Evolutionary conservation across 2,113 vertebrate genomes (phyloP), one percentile per base, ranked within the genome.

Genomic region (Synchiropus splendidus): DNA sequence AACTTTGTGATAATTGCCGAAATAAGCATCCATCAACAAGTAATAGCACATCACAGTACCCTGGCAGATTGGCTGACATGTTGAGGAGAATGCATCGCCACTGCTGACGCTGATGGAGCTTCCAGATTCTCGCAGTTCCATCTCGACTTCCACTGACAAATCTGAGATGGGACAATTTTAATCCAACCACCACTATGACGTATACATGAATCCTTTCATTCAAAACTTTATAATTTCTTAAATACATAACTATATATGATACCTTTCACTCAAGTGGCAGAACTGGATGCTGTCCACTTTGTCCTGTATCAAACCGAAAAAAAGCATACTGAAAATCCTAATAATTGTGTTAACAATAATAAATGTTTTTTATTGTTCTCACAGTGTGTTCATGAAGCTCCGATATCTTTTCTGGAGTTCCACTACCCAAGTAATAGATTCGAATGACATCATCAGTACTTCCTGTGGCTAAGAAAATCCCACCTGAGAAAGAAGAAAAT

Each of bases 271-370:
- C 18, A 65, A 83, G 70, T 97, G 92, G 70, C 89, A 92, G 74
- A 97, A 99, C 17, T 97, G 92, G 66, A 99, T 97, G 72, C 94
- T 98, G 75, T 98, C 95, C 45, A 99, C 93, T 85, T 97, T 97
- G 70, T 97, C 94, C 95, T 99, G 41, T 14, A 78, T 44, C 27
- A 38, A 17, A n/a, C 6, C 31, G 13, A 62, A 12, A 31, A 0
- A 42, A 10, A 33, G n/a, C n/a, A n/a, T n/a, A n/a, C n/a, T n/a
- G n/a, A n/a, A n/a, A n/a, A n/a, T n/a, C n/a, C n/a, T n/a, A n/a
- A n/a, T n/a, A n/a, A n/a, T n/a, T 17, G 2, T 45, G 18, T 18
- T 6, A 40, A 36, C 6, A 31, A 12, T 4, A 15, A 13, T 30
- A 42, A 14, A n/a, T 12, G 38, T n/a, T 9, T n/a, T 11, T 10